These are phyloP conservation scores for Oceanites oceanicus DNA, from an alignment of 2,113 vertebrate species.

Conservation along the genomic window DNA sequence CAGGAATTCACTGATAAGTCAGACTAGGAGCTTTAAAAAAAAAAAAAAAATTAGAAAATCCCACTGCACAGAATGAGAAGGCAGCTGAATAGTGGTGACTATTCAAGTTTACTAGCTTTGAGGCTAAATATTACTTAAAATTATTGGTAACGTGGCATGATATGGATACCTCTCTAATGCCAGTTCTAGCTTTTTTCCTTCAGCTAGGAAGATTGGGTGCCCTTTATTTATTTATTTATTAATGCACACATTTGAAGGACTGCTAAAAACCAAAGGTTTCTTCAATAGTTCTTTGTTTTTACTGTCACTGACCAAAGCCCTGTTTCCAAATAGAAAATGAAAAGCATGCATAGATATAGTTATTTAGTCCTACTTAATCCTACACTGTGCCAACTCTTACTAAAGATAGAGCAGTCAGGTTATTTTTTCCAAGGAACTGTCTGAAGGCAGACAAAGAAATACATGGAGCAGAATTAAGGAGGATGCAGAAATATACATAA, in stretches of 20 bases:
- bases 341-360: not conserved
- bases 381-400: not conserved
- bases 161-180: not conserved
- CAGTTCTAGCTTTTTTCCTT: not conserved
- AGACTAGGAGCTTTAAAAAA: not conserved
- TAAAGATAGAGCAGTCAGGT: not conserved
- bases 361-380: not conserved
- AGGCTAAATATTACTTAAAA: conserved; percentile 30
- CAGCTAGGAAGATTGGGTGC: not conserved
- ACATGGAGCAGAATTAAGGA: not conserved
- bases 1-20: not conserved
- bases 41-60: not conserved
- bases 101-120: conserved; percentile 31
- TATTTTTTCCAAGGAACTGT: not conserved
- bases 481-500: not conserved
- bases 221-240: not conserved
- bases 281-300: not conserved
- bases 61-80: not conserved
- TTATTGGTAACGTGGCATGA: conserved; percentile 8
- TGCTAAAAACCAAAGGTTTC: not conserved
- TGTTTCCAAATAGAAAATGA: not conserved
- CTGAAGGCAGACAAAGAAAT: not conserved
- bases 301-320: not conserved
- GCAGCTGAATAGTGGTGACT: conserved; percentile 1
- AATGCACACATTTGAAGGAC: not conserved